phyloP scores from a whole-genome alignment of 2,113 vertebrate species.

The Dromiciops gliroides region DNA sequence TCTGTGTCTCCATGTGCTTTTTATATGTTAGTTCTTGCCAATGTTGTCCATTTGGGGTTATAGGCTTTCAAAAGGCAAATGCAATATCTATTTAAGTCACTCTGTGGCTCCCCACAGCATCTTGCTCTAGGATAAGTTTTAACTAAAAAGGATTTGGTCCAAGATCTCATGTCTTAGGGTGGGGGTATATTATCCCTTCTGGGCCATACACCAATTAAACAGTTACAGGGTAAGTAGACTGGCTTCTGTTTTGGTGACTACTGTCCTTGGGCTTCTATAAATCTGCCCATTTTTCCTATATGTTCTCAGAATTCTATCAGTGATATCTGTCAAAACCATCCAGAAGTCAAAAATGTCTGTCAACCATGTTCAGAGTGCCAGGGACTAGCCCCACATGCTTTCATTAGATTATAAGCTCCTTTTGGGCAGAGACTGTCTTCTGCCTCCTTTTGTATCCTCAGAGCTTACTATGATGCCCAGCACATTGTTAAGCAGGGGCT shows the following conservation, averaged over 20 bases:
- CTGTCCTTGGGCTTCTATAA: rapidly evolving
- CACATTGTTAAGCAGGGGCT: too few relatives aligned
- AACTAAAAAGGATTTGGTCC: neutral
- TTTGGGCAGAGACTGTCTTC: neutral
- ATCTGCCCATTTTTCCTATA: too few relatives aligned
- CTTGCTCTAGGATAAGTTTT: neutral
- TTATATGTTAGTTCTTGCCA: neutral
- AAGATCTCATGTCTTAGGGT: neutral
- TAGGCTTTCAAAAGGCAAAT: neutral
- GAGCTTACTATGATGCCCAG: neutral
- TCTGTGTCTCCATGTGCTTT: neutral
- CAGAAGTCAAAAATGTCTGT: neutral
- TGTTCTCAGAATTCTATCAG: neutral
- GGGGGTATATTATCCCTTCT: neutral
- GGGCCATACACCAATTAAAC: neutral
- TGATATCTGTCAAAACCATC: neutral
- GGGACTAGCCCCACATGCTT: neutral
- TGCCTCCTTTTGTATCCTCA: neutral
- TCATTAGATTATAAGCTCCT: neutral
- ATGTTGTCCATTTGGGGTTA: neutral
- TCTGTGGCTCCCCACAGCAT: neutral
- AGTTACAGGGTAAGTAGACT: neutral
- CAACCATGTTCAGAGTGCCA: neutral
- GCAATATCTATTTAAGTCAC: neutral
- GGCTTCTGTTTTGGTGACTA: neutral